These are phyloP conservation scores for Herpetotheres cachinnans DNA, from an alignment of 2,113 vertebrate genomes.

Conservation along the genomic window DNA sequence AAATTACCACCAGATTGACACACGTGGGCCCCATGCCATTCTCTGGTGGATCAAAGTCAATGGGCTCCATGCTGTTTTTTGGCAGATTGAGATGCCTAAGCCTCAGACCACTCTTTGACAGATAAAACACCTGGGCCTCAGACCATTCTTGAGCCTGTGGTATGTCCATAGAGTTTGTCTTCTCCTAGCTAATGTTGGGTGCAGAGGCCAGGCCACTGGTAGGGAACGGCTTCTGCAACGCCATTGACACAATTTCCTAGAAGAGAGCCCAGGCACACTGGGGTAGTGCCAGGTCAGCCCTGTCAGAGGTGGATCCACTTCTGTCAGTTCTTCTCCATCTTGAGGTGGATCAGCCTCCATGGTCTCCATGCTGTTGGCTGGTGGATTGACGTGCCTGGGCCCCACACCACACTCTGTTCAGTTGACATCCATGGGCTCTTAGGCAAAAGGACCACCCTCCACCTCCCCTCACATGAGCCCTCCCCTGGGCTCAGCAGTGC, in stretches of 20 bases:
- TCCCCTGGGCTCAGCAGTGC: too few relatives aligned
- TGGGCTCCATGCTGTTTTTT: too few relatives aligned
- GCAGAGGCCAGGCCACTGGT: background rate
- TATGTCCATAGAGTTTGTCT: background rate
- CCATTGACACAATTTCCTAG: background rate
- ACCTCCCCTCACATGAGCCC: too few relatives aligned
- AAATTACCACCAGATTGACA: background rate
- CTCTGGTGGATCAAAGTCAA: background rate
- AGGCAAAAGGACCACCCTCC: too few relatives aligned
- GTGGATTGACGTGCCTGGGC: background rate
- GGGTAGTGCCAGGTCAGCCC: background rate
- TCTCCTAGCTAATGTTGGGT: background rate
- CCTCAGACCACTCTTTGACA: background rate
- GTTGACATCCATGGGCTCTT: background rate
- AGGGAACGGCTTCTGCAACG: background rate
- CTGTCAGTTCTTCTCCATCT: background rate
- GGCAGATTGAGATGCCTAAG: background rate
- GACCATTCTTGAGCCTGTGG: background rate
- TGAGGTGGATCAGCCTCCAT: accelerated
- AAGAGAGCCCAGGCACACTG: background rate
- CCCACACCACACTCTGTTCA: background rate
- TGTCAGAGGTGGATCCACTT: background rate
- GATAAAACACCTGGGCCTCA: background rate
- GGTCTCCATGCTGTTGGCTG: background rate
- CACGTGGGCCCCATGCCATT: background rate